Percentiles rank a stretch among this genome's conserved stretches.
These are phyloP conservation scores for Sylvicola fuscatus DNA, from an alignment of 2,888 invertebrate species.

Conservation along the genomic window DNA sequence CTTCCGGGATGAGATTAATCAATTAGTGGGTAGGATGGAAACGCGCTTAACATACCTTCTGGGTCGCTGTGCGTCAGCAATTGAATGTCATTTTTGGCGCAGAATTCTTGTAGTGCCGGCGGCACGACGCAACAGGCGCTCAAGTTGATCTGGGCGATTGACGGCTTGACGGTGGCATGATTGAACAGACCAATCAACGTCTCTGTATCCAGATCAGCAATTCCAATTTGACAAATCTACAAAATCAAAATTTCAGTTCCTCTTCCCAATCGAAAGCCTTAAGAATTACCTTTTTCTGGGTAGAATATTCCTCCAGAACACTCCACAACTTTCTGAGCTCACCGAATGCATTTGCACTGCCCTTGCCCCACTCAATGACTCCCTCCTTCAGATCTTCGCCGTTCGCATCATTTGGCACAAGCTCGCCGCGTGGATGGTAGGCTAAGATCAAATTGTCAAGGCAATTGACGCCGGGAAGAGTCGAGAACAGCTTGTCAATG, in stretches of 20 bases:
- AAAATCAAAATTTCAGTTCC: not conserved
- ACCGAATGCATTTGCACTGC: conserved; percentile 28
- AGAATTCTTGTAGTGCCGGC: conserved; percentile 70
- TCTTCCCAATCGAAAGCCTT: not conserved
- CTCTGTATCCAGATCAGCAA: conserved; percentile 75
- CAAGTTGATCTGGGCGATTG: conserved; percentile 82
- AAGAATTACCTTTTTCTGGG: conserved; percentile 33
- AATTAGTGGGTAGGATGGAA: too few relatives aligned
- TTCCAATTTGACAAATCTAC: conserved; percentile 49
- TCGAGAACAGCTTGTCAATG: conserved; percentile 46
- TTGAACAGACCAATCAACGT: conserved; percentile 50
- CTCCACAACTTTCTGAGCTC: conserved; percentile 59
- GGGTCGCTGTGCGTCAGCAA: conserved; percentile 92
- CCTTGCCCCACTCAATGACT: conserved; percentile 28
- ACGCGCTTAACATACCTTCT: conserved; percentile 46
- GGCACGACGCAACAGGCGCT: conserved; percentile 90
- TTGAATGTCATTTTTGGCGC: conserved; percentile 78
- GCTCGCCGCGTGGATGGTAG: conserved; percentile 32
- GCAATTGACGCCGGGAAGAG: conserved; percentile 39
- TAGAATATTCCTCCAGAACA: conserved; percentile 49
- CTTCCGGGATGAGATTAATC: too few relatives aligned
- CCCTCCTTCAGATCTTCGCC: conserved; percentile 12
- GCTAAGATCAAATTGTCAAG: conserved; percentile 71
- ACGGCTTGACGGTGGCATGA: conserved; percentile 56
- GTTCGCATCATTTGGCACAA: conserved; percentile 10